These are phyloP conservation scores for Choloepus hoffmanni DNA, from an alignment of 2,113 vertebrate genomes.

Conservation along the genomic window DNA sequence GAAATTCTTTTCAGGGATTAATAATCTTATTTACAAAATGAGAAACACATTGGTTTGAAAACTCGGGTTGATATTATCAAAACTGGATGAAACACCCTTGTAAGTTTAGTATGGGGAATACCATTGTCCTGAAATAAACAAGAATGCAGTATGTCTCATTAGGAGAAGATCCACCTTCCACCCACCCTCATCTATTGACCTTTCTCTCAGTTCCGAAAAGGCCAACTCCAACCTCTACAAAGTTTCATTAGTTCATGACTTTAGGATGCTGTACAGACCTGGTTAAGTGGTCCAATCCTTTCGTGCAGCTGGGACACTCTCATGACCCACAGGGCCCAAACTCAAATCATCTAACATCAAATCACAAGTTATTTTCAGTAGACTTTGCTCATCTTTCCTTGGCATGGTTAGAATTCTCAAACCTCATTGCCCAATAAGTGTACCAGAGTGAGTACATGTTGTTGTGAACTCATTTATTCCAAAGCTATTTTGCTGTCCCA, in stretches of 20 bases:
- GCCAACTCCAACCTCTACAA: background rate
- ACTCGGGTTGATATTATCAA: constrained; percentile 18
- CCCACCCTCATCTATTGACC: background rate
- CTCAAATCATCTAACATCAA: background rate
- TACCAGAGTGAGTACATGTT: background rate
- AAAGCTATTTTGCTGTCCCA: background rate
- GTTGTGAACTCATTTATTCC: background rate
- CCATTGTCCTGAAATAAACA: background rate
- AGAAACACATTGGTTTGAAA: constrained; percentile 36
- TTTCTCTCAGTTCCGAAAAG: background rate
- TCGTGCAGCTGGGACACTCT: background rate
- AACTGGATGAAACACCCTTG: background rate
- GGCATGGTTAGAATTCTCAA: background rate
- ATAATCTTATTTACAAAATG: constrained; percentile 75
- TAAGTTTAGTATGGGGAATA: constrained; percentile 62
- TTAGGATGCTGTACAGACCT: background rate
- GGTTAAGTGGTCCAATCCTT: background rate
- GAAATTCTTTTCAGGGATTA: constrained; percentile 65
- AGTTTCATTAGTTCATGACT: background rate
- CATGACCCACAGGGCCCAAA: background rate
- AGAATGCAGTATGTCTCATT: background rate
- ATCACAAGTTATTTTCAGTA: background rate
- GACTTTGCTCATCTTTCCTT: background rate
- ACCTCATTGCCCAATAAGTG: background rate
- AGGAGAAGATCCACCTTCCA: background rate